phyloP scores from a whole-genome alignment of 2,888 invertebrate genomes.

The Trachelus stipa region DNA sequence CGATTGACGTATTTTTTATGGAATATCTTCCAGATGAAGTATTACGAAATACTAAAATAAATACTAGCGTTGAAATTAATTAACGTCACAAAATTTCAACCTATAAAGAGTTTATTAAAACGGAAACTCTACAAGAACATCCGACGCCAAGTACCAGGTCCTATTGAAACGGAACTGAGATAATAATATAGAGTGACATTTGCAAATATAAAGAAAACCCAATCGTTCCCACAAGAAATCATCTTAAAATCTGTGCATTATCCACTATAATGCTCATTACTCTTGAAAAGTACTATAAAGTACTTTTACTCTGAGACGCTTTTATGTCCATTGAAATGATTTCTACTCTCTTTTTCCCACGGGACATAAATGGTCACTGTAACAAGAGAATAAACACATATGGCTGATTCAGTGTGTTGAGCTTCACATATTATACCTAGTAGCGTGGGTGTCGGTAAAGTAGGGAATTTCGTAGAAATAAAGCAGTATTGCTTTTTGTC shows the following conservation, averaged over 20 bases:
- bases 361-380: not conserved
- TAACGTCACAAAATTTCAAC: not conserved
- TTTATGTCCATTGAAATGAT: not conserved
- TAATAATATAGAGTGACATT: not conserved
- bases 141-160: too few relatives aligned
- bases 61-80: not conserved
- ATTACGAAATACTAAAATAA: not conserved
- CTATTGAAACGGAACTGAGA: not conserved
- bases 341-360: not conserved
- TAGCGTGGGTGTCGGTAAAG: not conserved
- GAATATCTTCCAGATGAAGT: not conserved
- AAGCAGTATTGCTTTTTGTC: not conserved
- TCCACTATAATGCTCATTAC: too few relatives aligned
- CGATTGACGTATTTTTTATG: not conserved
- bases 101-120: too few relatives aligned
- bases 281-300: not conserved
- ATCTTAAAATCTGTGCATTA: too few relatives aligned
- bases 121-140: too few relatives aligned
- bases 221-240: too few relatives aligned
- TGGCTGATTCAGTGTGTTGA: not conserved
- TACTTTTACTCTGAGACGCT: not conserved
- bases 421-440: not conserved
- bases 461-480: not conserved
- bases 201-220: not conserved
- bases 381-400: not conserved